Evolutionary conservation across 2,113 vertebrate species (phyloP), one percentile per base, ranked within the genome.

Genomic region (Myotis brandtii): DNA sequence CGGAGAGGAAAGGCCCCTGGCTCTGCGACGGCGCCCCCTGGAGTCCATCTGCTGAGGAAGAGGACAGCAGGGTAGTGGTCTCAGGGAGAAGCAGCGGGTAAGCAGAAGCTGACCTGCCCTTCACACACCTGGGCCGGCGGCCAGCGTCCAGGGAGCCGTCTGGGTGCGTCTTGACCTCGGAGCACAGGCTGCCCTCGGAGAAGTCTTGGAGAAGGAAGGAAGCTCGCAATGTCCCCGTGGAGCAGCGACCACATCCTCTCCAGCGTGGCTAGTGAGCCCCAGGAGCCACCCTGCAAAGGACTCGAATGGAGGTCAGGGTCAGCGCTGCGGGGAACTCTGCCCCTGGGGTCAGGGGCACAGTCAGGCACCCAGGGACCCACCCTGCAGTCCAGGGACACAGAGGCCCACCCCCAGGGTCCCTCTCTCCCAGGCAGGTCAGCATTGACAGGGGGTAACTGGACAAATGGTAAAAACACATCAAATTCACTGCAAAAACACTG

Each of bases 1-100:
- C 59, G 30, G 34, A 4, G 8, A 2, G 27, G 76, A 43, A 18
- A 32, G 10, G 7, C 10, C 13, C 2, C 12, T 0, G 3, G 13
- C 13, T 7, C 6, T 1, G n/a, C 4, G 9, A 20, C 0, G 0
- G 30, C 2, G 0, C 14, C 25, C 34, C 1, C 0, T 2, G 32
- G 64, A 0, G 3, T 25, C 9, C 21, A 48, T 12, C 12, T 67
- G 23, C 0, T 13, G 25, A 73, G 54, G n/a, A 86, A 20, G 46
- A 0, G 8, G 40, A 27, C 17, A 1, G 12, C 1, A 9, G 43
- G 56, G 17, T 37, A 11, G 23, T 23, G 70, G 32, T 64, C 75
- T 34, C 1, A 0, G 18, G 7, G 37, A 37, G 54, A 27, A 37
- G 30, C 1, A 11, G 5, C 12, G 30, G 4, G 2, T 0, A n/a